Evolutionary conservation across 2,113 vertebrate species (phyloP).

Genomic region (Chionis minor): DNA sequence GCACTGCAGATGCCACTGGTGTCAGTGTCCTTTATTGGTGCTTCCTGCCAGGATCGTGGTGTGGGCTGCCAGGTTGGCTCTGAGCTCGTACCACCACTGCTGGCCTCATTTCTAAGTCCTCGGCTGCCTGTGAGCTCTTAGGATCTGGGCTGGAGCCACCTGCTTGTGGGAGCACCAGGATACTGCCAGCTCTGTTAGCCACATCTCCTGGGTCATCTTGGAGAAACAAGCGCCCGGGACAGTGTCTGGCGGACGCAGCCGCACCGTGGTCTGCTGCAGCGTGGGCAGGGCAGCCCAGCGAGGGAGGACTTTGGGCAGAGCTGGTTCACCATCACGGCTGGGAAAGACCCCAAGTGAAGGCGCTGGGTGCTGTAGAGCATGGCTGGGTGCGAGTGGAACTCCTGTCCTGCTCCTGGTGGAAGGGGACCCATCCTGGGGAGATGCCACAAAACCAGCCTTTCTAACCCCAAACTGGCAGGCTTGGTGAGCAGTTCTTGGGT

Average conservation of each 20-base stretch:
- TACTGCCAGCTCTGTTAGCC: neutral
- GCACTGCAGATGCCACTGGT: neutral
- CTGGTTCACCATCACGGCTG: neutral
- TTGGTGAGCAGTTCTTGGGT: neutral
- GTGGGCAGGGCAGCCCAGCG: neutral
- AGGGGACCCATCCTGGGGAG: neutral
- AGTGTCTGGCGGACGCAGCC: neutral
- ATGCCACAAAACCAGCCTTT: neutral
- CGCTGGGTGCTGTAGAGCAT: neutral
- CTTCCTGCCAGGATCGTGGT: neutral
- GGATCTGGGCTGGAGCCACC: neutral
- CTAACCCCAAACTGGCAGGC: neutral
- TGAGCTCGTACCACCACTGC: neutral
- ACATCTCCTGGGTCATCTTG: neutral
- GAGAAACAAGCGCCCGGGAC: neutral
- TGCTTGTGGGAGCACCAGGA: neutral
- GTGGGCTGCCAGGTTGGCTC: neutral
- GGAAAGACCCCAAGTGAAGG: neutral
- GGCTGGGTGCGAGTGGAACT: neutral
- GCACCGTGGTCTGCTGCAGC: accelerated
- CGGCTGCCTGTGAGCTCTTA: neutral
- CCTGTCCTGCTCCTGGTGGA: neutral
- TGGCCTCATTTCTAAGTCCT: neutral
- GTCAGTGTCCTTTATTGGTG: neutral
- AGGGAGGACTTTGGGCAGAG: neutral